Evolutionary conservation across 2,113 vertebrate species (phyloP), one percentile per base, ranked within the genome.

Genomic region (Tachysurus vachellii): DNA sequence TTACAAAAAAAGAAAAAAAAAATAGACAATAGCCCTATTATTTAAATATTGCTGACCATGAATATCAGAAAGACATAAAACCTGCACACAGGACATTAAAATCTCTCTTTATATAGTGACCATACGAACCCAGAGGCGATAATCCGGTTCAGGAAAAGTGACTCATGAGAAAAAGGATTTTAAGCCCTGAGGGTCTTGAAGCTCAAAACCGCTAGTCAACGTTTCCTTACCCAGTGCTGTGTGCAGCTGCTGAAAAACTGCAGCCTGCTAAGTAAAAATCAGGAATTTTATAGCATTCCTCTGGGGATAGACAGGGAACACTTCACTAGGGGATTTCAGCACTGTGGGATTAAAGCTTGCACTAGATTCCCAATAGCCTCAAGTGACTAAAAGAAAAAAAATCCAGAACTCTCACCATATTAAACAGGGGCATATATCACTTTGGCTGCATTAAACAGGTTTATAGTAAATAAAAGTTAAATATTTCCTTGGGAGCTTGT

Each of bases 361-460:
- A 10, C 71, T 64, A 79, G 85, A 93, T 88, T 93, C 90, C 26
- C 90, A 92, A 92, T 86, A 90, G 89, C 93, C 92, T 31, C 10
- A 75, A 92, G 92, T 73, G 83, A 87, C 75, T 87, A 89, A 90
- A 80, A 80, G 28, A 12, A 80, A 59, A 19, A 36, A 47, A 61
- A 84, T n/a, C 36, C 77, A 83, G 61, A 85, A 81, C 89, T 90
- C 86, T 68, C 70, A 87, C 84, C 79, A 87, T 88, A 91, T 93
- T 93, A 90, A 92, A 94, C 88, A 92, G 88, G 91, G 93, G 91
- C 91, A 92, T 93, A 92, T 93, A 92, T 92, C 91, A 93, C 91
- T 92, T 90, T 88, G 87, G 93, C 89, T 80, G 79, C 90, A 89
- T 94, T 88, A 92, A 94, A 94, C 85, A 89, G 93, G 93, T 94